These are phyloP conservation scores for Thaleichthys pacificus DNA, from an alignment of 2,797 vertebrate genomes.

Conservation along the genomic window DNA sequence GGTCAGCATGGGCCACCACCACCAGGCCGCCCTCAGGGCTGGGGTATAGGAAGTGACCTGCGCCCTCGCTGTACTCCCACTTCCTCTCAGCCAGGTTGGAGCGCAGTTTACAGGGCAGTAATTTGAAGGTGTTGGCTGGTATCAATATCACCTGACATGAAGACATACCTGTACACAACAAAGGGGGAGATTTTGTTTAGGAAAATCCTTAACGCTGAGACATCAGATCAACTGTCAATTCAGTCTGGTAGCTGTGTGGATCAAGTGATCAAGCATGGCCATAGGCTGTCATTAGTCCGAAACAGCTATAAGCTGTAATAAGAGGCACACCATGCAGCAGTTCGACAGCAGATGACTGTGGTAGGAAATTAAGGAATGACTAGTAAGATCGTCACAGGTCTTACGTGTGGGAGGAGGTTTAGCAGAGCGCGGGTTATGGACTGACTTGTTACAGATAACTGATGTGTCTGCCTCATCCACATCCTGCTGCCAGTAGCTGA, in stretches of 20 bases:
- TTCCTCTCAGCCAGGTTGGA: constrained; percentile 87
- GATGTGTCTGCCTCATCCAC: constrained; percentile 81
- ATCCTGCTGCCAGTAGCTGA: constrained; percentile 86
- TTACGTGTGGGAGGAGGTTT: constrained; percentile 69
- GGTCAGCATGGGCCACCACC: constrained; percentile 83
- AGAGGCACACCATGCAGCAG: too few species aligned
- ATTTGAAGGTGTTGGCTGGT: constrained; percentile 82
- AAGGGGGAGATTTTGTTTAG: constrained; percentile 9
- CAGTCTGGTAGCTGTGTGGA: not conserved
- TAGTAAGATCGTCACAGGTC: constrained; percentile 40
- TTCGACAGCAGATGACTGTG: not conserved
- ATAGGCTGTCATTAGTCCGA: too few species aligned
- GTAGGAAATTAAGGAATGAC: not conserved
- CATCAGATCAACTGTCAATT: constrained; percentile 17
- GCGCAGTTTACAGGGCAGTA: constrained; percentile 83
- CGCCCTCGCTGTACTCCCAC: constrained; percentile 80
- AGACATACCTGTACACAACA: constrained; percentile 47
- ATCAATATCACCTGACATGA: constrained; percentile 80
- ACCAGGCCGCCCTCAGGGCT: constrained; percentile 86
- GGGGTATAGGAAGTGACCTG: constrained; percentile 80
- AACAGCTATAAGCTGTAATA: too few species aligned
- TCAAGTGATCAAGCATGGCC: too few species aligned
- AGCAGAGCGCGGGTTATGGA: constrained; percentile 46
- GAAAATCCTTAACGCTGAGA: not conserved
- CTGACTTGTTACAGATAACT: constrained; percentile 67